Base-by-base conservation (phyloP, 2,888 invertebrate genomes). In the Altica lythri region DNA sequence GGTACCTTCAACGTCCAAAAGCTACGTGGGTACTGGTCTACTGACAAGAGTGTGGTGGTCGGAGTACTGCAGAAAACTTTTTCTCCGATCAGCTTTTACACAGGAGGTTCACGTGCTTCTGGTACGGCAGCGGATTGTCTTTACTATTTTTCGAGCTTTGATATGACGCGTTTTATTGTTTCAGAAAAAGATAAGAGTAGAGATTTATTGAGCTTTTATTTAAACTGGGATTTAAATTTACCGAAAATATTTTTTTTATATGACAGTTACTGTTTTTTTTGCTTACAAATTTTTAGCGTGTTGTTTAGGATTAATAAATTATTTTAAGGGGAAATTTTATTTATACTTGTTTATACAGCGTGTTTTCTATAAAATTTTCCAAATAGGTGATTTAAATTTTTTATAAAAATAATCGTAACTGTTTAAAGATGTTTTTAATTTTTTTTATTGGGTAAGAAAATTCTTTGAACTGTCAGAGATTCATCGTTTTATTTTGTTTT, bases 51-150 rank as follows among this genome's bases (percentile, higher is more conserved):
- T 62, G 62, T 63, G 61, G 62, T 62, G 62, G 63, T 52, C 61
- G 63, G 59, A 57, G 63, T 63, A 68, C 64, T 68, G 69, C 59
- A 63, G 65, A 61, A 59, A 59, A 62, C 65, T 66, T 66, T 67
- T 60, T 62, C 63, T 62, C 62, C 64, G 62, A 57, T 59, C 64
- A 61, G 66, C 68, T 69, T 69, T 69, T 69, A 68, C 64, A 55
- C 61, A 63, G 68, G 63, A 62, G 60, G 63, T 68, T 68, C 69
- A 69, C 69, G 69, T 69, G 69, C 62, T 60, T 63, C 51, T 56
- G 53, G 47, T 51, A 45, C 49, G 51, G 49, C 47, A 53, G 42
- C 52, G 48, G 14, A 38, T 54, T 34, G 43, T 54, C 54, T 10
- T 48, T 46, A 44, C 45, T 34, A 53, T 46, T 42, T 43, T 45